phyloP scores from a whole-genome alignment of 2,113 vertebrate genomes.

The Macaca mulatta region DNA sequence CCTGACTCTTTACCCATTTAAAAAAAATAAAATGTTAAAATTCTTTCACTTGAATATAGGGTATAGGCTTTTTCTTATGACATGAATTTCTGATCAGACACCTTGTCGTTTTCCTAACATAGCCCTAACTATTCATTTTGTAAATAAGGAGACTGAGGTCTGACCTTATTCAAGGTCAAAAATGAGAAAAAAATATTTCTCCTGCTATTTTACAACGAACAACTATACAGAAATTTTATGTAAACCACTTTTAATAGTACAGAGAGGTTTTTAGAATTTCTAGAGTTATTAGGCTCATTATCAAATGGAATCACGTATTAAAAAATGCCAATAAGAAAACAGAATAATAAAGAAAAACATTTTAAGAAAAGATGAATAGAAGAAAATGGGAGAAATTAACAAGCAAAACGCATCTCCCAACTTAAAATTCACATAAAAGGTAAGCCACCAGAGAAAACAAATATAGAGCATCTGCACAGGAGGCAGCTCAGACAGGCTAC shows the following conservation, averaged over 20 bases:
- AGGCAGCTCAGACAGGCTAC: not conserved
- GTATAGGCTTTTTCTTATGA: not conserved
- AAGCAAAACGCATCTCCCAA: not conserved
- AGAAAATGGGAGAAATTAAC: slow-evolving; percentile 13
- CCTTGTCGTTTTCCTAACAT: not conserved
- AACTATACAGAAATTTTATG: not conserved
- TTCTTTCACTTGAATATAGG: slow-evolving; percentile 33
- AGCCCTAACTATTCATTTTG: not conserved
- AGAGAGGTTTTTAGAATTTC: not conserved
- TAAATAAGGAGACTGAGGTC: not conserved
- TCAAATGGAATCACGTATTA: slow-evolving; percentile 19
- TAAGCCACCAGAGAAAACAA: not conserved
- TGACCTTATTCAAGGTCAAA: not conserved
- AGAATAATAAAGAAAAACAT: not conserved
- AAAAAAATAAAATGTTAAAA: slow-evolving; percentile 20
- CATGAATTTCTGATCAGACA: not conserved
- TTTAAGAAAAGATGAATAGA: not conserved
- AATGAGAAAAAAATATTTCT: not conserved
- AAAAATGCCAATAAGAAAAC: slow-evolving; percentile 6
- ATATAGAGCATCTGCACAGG: not conserved
- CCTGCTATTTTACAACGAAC: not conserved
- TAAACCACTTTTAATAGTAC: not conserved
- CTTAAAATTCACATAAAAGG: slow-evolving; percentile 29
- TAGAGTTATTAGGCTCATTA: not conserved
- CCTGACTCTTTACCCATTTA: not conserved